phyloP scores from a whole-genome alignment of 2,113 vertebrate genomes.

The Ahaetulla prasina region DNA sequence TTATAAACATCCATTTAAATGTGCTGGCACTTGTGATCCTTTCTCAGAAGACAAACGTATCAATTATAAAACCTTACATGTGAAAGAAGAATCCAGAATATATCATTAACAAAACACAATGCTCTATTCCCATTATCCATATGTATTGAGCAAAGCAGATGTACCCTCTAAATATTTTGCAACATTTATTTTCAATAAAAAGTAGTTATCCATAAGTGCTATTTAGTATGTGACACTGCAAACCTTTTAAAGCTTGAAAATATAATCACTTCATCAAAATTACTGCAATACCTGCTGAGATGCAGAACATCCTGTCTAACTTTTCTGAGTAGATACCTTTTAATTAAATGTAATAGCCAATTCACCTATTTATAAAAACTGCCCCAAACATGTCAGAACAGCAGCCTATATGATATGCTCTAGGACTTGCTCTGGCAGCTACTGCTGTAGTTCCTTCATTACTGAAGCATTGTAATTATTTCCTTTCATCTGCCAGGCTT shows the following conservation, averaged over 20 bases:
- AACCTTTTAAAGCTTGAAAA: background rate
- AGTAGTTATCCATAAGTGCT: background rate
- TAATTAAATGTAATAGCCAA: background rate
- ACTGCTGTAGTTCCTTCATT: constrained; percentile 4
- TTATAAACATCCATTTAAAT: background rate
- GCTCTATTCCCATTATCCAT: background rate
- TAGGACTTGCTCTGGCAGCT: constrained; percentile 4
- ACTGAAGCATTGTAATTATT: constrained; percentile 27
- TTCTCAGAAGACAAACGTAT: background rate
- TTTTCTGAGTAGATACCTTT: background rate
- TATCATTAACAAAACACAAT: background rate
- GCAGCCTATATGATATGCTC: background rate
- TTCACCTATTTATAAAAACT: background rate
- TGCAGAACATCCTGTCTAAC: background rate
- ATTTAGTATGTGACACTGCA: background rate
- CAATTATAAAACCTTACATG: background rate
- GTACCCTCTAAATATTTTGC: background rate
- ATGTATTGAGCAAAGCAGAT: background rate
- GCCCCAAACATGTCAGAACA: constrained; percentile 25
- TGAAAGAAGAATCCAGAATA: background rate
- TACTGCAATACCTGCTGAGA: background rate
- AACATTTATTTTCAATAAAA: background rate
- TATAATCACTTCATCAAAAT: background rate
- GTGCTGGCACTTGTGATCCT: background rate
- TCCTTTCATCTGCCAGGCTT: constrained; percentile 10